Evolutionary conservation across 2,888 invertebrate genomes (phyloP), one percentile per base, ranked within the genome.

Genomic region (Acleris emargana): DNA sequence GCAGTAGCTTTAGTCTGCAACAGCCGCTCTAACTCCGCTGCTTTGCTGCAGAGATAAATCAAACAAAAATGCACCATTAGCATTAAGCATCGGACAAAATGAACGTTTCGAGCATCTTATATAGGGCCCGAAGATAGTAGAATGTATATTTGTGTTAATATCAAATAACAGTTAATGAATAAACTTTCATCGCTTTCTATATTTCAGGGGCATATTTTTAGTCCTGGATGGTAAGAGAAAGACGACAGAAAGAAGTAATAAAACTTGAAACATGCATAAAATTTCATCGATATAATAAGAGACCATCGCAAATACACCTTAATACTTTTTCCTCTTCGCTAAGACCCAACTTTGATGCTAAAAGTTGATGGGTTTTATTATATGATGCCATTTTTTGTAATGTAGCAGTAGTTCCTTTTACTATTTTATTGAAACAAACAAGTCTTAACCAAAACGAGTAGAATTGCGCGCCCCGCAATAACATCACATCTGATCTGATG

Each of bases 1-100:
- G 88, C 82, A 17, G 82, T 79, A 1, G 84, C 82, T 73, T 93
- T 93, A 0, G 87, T 87, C 72, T 93, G 90, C 28, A 93, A 76
- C 1, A 93, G 79, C 42, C 94, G 80, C 47, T 93, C 87, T 67
- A 88, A 92, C 73, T 94, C 94, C 2, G 91, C 91, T 25, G 93
- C 93, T 86, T 94, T 94, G 43, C 94, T 94, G 78, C 3, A 82
- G 83, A 55, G 28, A 43, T 51, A 64, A 51, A 52, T 22, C 0
- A 55, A 3, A 20, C 6, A 5, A 28, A 5, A 57, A 57, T 28
- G 49, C 28, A 17, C 25, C 2, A 25, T 47, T 54, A 62, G 47
- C 47, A 38, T 11, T 38, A 25, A 20, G 32, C 6, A 49, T 2
- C 17, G 5, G 18, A 49, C 6, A 20, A 18, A 49, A 18, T 20